Conservation (phyloP, 2,113 vertebrate species). For the Hippocampus guttulatus region DNA sequence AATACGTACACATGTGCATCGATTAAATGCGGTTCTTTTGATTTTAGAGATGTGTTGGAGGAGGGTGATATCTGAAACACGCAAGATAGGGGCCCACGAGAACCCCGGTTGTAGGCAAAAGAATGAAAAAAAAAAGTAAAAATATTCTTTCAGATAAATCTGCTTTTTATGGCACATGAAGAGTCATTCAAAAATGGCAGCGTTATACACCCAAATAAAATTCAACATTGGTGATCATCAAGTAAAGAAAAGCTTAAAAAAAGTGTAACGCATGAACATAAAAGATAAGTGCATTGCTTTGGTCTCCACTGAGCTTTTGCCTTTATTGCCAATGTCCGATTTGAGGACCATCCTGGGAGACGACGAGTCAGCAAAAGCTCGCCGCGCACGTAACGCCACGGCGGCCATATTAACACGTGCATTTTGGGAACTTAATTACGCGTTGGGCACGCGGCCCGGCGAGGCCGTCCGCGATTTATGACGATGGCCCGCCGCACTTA, state of each 20-base stretch:
- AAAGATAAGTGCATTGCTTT: background rate
- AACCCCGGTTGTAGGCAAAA: no score
- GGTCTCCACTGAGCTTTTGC: background rate
- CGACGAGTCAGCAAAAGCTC: constrained; percentile 15
- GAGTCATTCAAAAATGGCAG: background rate
- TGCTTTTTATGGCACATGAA: no score
- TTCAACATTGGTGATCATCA: background rate
- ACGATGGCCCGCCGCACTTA: constrained; percentile 53
- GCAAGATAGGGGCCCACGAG: background rate
- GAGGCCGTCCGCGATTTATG: constrained; percentile 50
- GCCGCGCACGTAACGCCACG: constrained; percentile 1
- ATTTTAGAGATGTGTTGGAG: background rate
- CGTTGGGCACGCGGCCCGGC: constrained; percentile 16
- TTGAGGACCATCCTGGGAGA: constrained; percentile 34
- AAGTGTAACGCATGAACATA: background rate
- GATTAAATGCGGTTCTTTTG: background rate
- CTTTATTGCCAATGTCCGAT: background rate
- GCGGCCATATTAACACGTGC: constrained; percentile 58
- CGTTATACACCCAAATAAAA: background rate
- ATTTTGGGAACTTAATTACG: constrained; percentile 69
- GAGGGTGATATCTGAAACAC: background rate
- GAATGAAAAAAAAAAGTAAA: no score
- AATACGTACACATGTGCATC: background rate
- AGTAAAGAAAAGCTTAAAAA: background rate
- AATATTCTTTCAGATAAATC: no score